Conservation (phyloP, 2,797 vertebrate species). For the Limosa lapponica region DNA sequence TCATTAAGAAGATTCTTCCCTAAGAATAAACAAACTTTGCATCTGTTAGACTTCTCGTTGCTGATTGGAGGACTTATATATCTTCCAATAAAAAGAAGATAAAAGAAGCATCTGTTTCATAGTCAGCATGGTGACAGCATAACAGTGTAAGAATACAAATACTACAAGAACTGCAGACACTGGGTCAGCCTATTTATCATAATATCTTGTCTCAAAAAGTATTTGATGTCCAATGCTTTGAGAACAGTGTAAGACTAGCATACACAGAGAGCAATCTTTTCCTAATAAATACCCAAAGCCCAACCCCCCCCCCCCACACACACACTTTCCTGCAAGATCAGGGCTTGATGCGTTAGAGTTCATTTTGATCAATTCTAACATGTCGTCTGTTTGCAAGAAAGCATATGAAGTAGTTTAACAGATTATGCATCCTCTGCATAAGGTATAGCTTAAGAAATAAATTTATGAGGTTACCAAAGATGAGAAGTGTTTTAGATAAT, state of each 20-base stretch:
- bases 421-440: background rate
- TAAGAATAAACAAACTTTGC: background rate
- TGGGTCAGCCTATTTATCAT: background rate
- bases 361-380: background rate
- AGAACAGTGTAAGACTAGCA: background rate
- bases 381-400: background rate
- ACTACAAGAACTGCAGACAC: background rate
- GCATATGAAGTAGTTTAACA: background rate
- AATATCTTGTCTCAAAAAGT: background rate
- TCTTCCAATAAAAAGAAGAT: background rate
- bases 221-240: background rate
- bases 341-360: background rate
- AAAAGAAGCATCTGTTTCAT: constrained; percentile 33
- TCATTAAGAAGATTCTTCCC: background rate
- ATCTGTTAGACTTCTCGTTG: background rate
- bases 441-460: background rate
- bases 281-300: background rate
- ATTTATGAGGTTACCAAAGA: background rate
- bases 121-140: background rate
- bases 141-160: background rate
- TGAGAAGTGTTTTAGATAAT: background rate
- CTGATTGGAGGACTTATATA: background rate
- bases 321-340: background rate
- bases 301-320: fast-evolving
- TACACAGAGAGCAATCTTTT: background rate